Evolutionary conservation across 1,140 invertebrate species (phyloP), one percentile per base, ranked within the genome.

Genomic region (Aporrectodea caliginosa): DNA sequence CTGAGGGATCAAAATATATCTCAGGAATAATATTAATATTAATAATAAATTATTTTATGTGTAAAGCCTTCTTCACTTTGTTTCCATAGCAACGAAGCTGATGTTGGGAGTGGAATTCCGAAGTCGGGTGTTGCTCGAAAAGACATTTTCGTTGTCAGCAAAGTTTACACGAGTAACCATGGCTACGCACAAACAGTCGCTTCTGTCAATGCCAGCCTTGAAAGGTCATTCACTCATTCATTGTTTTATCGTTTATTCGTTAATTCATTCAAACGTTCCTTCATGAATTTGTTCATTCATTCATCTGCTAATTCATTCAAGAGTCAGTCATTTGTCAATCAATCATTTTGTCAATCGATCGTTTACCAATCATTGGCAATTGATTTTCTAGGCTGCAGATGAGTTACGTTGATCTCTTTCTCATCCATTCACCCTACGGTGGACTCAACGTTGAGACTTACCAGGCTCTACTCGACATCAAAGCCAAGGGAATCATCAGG

Each of bases 401-500:
- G 32, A 82, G 77, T 29, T 86, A 86, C 79, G 79, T 86, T 58
- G 85, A 86, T 79, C 80, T 85, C 0, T 85, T 83, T 77, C 76
- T 86, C 0, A 85, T 86, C 68, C 85, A 86, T 81, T 76, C 78
- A 34, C 85, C 85, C 34, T 70, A 75, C 27, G 83, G 80, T 16
- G 85, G 85, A 1, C 78, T 79, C 16, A 82, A 81, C 34, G 33
- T 85, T 16, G 84, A 86, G 72, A 84, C 84, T 0, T 86, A 86
- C 75, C 82, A 84, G 74, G 82, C 81, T n/a, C 82, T 86, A 81
- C 72, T 85, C 68, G 83, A 85, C 76, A 78, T 85, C 16, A 82
- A 85, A 78, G 58, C 82, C 69, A 35, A 83, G 68, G 85, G 85
- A 68, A 77, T 85, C 6, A 82, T 85, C 75, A 83, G 81, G 83